Evolutionary conservation across 2,888 invertebrate genomes (phyloP), one percentile per base, ranked within the genome.

Genomic region (Tenthredo scrophulariae): DNA sequence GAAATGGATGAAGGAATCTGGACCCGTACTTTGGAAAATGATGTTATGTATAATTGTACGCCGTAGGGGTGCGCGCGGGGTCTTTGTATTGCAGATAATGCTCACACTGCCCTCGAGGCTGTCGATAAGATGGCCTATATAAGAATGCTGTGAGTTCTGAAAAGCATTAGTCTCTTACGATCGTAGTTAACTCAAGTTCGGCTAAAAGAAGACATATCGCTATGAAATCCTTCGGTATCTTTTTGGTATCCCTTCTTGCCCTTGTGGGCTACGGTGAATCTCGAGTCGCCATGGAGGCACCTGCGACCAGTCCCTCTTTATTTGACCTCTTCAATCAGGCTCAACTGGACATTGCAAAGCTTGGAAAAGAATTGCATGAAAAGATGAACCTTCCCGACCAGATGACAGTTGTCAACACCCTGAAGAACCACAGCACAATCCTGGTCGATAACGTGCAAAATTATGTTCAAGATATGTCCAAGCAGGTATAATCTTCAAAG

Each of bases 111-210:
- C 91, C 91, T 85, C 89, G 62, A 86, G 80, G 84, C 85, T 83
- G 80, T 46, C 70, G 91, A 92, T 92, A 92, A 91, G 89, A 86
- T 89, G 85, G 88, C 77, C 90, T 92, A 92, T 92, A 92, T 89
- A 91, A 89, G 89, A 85, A 84, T 87, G 85, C 85, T 70, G 67
- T 84, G 72, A 79, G 33, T 80, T 37, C 82, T n/a, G 84, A 54
- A 75, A 84, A 82, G 72, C 89, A 89, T 89, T 90, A 91, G 91
- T 91, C 87, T 88, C 85, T 87, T 87, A 54, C n/a, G n/a, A 54
- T 54, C 6, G n/a, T n/a, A 37, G 67, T 46, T 70, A 29, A 18
- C n/a, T 18, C 9, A 65, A 22, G 26, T 50, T n/a, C 67, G 33
- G 15, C 67, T 83, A 70, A 29, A 43, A 82, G 37, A 29, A 70